Conservation (phyloP, 2,888 invertebrate genomes). For the Zeuzera pyrina region DNA sequence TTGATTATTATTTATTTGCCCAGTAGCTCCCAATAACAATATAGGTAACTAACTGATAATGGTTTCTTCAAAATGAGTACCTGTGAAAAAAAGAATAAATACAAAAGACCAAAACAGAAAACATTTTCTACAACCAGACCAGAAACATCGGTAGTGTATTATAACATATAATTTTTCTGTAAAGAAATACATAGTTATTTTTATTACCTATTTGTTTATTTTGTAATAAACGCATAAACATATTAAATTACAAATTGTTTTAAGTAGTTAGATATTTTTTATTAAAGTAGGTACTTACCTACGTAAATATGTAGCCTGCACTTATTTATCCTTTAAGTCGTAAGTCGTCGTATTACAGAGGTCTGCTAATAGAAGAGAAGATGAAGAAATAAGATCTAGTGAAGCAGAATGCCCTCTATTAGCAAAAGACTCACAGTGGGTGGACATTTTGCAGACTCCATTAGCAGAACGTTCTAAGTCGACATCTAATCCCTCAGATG, state of each 20-base stretch:
- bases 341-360: constrained; percentile 22
- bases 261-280: neutral
- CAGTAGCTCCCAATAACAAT: no score
- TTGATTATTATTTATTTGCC: no score
- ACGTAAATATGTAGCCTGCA: no score
- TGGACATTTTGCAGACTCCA: constrained; percentile 40
- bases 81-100: constrained; percentile 31
- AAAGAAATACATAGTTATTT: no score
- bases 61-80: constrained; percentile 37
- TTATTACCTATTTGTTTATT: no score
- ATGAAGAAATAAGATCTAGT: constrained; percentile 15
- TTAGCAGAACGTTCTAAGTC: constrained; percentile 17
- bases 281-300: neutral
- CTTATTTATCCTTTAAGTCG: no score
- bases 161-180: constrained; percentile 6
- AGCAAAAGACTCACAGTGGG: constrained; percentile 67
- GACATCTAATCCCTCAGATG: constrained; percentile 25
- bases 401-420: constrained; percentile 41
- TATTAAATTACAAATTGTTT: neutral
- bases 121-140: constrained; percentile 33
- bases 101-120: constrained; percentile 41
- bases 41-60: constrained; percentile 20
- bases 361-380: constrained; percentile 18
- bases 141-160: constrained; percentile 32
- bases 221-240: no score